Percentiles rank a stretch among this genome's conserved stretches.
Conservation (phyloP, 2,888 invertebrate genomes). For the Ormyrus labotus region DNA sequence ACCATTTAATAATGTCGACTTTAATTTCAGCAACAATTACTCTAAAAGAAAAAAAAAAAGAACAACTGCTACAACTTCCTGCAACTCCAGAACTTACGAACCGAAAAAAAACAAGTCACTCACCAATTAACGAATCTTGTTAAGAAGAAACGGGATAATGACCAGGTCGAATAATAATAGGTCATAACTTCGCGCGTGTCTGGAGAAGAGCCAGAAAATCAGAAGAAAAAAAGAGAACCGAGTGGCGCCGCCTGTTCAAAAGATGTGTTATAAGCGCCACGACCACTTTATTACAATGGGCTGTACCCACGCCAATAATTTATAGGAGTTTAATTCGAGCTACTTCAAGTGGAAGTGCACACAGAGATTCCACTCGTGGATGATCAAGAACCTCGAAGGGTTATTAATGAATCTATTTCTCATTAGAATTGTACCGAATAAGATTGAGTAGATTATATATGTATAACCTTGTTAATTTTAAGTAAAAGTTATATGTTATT, state of each 20-base stretch:
- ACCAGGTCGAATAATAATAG: constrained; percentile 40
- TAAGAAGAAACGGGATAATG: not conserved
- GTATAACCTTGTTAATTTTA: no score
- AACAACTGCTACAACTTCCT: no score
- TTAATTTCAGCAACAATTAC: no score
- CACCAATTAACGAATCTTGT: constrained; percentile 26
- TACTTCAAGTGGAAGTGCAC: constrained; percentile 24
- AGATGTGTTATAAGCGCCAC: constrained; percentile 36
- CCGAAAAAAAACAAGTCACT: constrained; percentile 3
- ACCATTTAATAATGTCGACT: no score
- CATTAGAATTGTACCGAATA: no score
- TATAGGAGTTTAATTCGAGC: constrained; percentile 56
- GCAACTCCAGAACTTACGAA: constrained; percentile 22
- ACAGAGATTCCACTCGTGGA: no score
- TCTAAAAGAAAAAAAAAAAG: no score
- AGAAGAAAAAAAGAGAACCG: not conserved
- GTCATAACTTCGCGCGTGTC: constrained; percentile 35
- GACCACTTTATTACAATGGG: constrained; percentile 57
- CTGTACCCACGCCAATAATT: constrained; percentile 34
- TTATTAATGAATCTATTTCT: no score
- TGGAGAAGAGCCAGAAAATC: constrained; percentile 22
- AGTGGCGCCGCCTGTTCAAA: not conserved
- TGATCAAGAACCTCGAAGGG: no score
- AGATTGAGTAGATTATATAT: no score
- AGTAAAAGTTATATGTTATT: no score